phyloP scores from a whole-genome alignment of 2,113 vertebrate genomes.

The Sapajus apella region DNA sequence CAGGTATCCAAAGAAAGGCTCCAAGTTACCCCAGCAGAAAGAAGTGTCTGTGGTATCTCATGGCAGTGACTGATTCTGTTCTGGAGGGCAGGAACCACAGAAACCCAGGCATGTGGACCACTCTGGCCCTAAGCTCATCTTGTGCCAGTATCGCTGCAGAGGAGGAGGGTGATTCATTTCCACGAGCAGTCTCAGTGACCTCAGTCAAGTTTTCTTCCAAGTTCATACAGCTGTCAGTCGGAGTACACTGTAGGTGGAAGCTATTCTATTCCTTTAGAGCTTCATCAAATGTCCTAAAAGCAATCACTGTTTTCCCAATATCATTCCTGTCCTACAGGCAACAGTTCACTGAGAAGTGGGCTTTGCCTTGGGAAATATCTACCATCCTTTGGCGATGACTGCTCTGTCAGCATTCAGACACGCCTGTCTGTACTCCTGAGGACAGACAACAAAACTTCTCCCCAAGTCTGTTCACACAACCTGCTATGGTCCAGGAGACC shows the following conservation, averaged over 20 bases:
- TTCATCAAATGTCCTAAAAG: not conserved
- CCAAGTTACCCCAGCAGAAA: conserved; percentile 54
- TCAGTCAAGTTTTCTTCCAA: too few relatives aligned
- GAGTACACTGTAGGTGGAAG: not conserved
- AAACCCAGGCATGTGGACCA: not conserved
- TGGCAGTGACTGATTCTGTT: not conserved
- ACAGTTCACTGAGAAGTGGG: not conserved
- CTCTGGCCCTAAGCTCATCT: not conserved
- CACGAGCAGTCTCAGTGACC: not conserved
- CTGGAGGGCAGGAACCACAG: not conserved
- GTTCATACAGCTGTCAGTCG: not conserved
- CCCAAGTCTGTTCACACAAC: not conserved
- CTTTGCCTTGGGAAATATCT: not conserved
- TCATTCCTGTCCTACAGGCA: not conserved
- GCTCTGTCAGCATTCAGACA: not conserved
- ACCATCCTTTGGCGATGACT: not conserved
- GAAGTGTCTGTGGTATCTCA: not conserved
- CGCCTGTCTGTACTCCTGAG: not conserved
- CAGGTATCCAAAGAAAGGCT: conserved; percentile 75
- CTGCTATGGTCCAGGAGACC: not conserved
- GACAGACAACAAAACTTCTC: not conserved
- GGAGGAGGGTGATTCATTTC: not conserved
- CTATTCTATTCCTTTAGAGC: not conserved
- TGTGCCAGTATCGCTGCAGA: fast-evolving
- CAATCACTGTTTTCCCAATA: not conserved